Conservation (phyloP, 2,888 invertebrate species). For the Apodemia duryi region DNA sequence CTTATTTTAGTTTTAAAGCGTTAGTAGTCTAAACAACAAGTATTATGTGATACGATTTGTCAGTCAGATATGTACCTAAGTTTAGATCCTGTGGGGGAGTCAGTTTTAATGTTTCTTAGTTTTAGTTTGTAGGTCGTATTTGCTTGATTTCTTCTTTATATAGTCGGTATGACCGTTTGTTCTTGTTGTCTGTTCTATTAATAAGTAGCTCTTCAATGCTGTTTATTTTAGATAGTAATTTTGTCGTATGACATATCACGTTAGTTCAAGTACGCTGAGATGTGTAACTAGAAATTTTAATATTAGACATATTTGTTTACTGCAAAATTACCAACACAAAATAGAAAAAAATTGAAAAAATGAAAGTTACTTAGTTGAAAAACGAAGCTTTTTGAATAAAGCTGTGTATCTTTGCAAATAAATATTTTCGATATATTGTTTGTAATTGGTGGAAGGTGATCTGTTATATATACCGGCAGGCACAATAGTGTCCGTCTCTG, state of each 20-base stretch:
- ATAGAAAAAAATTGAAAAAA: too few species aligned
- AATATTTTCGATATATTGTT: too few species aligned
- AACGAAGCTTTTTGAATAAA: too few species aligned
- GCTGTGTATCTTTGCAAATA: too few species aligned
- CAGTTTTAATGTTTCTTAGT: slow-evolving; percentile 35
- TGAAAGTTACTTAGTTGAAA: too few species aligned
- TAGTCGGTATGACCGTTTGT: slow-evolving; percentile 42
- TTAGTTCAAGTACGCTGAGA: slow-evolving; percentile 27
- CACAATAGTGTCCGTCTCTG: too few species aligned
- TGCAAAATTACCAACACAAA: too few species aligned
- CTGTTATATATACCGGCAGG: too few species aligned
- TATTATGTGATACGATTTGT: background rate
- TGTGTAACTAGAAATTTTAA: slow-evolving; percentile 32
- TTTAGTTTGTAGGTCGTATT: slow-evolving; percentile 63
- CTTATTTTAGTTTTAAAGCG: too few species aligned
- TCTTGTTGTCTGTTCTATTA: slow-evolving; percentile 49
- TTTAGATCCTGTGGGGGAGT: slow-evolving; percentile 32
- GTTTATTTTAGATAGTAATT: slow-evolving; percentile 59
- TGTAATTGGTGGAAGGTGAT: too few species aligned
- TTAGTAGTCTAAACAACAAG: too few species aligned
- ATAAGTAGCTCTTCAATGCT: slow-evolving; percentile 38
- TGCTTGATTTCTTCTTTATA: slow-evolving; percentile 51
- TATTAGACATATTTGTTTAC: too few species aligned
- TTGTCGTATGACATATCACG: slow-evolving; percentile 55
- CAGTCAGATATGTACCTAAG: slow-evolving; percentile 29